Evolutionary conservation across 2,888 invertebrate genomes (phyloP).

Genomic region (Nasonia oneida): DNA sequence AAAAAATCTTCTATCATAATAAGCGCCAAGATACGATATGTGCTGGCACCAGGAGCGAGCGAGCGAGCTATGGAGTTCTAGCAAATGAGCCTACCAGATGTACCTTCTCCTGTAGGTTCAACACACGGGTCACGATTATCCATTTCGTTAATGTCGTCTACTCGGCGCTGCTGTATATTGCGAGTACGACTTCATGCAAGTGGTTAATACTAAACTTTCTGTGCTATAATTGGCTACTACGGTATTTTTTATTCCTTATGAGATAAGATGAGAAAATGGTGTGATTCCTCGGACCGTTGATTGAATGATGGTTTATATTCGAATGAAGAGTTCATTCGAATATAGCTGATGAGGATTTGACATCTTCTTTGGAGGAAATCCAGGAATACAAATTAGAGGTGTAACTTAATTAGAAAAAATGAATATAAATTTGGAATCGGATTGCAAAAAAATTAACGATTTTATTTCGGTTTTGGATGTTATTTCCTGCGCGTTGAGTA

Average conservation of each 20-base stretch:
- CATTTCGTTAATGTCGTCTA: slow-evolving; percentile 52
- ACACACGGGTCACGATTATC: slow-evolving; percentile 48
- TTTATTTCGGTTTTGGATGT: neutral
- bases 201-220: neutral
- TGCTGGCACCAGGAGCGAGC: slow-evolving; percentile 67
- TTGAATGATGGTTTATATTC: neutral
- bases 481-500: neutral
- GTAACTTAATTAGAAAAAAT: slow-evolving; percentile 7
- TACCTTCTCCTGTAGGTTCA: slow-evolving; percentile 45
- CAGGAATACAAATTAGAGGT: slow-evolving; percentile 5
- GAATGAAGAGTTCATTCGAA: too few species aligned
- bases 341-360: slow-evolving; percentile 9
- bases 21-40: slow-evolving; percentile 70
- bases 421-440: neutral
- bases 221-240: neutral
- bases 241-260: neutral
- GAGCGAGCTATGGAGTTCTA: slow-evolving; percentile 65
- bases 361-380: slow-evolving; percentile 24
- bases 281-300: slow-evolving; percentile 11
- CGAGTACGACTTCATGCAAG: neutral
- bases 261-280: slow-evolving; percentile 15
- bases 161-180: slow-evolving; percentile 16
- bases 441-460: slow-evolving; percentile 12
- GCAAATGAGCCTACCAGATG: slow-evolving; percentile 64
- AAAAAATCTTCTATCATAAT: slow-evolving; percentile 76